A percentile compares a stretch with the other conserved stretches of the same genome.
These are phyloP conservation scores for Pollachius pollachius DNA, from an alignment of 2,113 vertebrate genomes.

Conservation along the genomic window DNA sequence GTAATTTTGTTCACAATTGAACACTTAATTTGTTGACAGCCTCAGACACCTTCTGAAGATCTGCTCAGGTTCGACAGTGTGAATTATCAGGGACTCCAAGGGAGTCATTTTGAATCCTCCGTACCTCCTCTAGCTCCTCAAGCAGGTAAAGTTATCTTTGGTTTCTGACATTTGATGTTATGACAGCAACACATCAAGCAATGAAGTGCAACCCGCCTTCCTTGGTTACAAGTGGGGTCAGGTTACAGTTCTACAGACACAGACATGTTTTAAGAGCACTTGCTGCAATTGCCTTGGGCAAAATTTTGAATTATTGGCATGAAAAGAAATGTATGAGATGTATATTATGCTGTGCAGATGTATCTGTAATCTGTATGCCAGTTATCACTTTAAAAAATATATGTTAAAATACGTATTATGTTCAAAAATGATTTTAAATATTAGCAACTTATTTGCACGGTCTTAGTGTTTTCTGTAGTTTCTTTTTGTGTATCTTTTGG, in stretches of 20 bases:
- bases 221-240: constrained; percentile 28
- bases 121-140: constrained; percentile 20
- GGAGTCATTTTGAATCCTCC: constrained; percentile 29
- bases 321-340: too few species aligned
- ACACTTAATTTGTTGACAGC: constrained; percentile 35
- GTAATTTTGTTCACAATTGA: background rate
- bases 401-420: background rate
- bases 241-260: constrained; percentile 27
- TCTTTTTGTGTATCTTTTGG: background rate
- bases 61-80: constrained; percentile 27
- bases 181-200: constrained; percentile 17
- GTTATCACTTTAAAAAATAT: background rate
- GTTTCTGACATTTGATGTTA: constrained; percentile 41
- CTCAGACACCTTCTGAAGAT: constrained; percentile 33
- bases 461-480: background rate
- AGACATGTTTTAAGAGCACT: constrained; percentile 8
- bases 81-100: constrained; percentile 25
- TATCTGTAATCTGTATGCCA: too few species aligned
- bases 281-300: background rate
- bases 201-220: constrained; percentile 30
- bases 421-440: background rate
- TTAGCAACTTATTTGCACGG: background rate
- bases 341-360: too few species aligned
- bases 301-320: too few species aligned
- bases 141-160: constrained; percentile 32